Evolutionary conservation across 2,113 vertebrate species (phyloP).

Genomic region (Hemicordylus capensis): DNA sequence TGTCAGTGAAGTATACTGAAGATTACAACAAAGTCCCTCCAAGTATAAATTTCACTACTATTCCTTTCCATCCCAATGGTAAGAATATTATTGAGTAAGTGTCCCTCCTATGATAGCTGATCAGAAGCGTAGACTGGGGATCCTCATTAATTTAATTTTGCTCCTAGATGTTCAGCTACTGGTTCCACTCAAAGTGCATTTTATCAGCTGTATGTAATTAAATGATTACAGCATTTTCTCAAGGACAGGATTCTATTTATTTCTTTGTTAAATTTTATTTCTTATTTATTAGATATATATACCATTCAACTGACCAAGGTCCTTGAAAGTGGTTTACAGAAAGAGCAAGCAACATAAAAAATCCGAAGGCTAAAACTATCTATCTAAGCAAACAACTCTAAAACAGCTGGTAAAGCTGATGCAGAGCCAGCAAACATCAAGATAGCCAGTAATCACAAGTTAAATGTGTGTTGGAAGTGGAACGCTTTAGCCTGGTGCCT

Average conservation of each 20-base stretch:
- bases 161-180: neutral
- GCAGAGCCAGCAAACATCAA: too few species aligned
- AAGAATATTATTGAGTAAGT: slow-evolving; percentile 30
- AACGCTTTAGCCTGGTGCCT: too few species aligned
- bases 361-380: too few species aligned
- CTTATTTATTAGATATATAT: too few species aligned
- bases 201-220: neutral
- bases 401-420: too few species aligned
- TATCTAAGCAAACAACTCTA: too few species aligned
- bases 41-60: slow-evolving; percentile 60
- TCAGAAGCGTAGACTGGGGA: neutral
- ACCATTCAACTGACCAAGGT: too few species aligned
- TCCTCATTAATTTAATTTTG: neutral
- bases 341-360: too few species aligned
- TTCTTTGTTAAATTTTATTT: too few species aligned
- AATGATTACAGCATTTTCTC: neutral
- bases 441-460: too few species aligned
- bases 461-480: too few species aligned
- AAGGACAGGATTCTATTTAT: neutral
- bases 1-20: slow-evolving; percentile 58
- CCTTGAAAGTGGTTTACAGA: too few species aligned
- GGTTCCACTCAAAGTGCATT: neutral
- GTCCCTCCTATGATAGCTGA: neutral
- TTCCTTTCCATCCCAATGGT: slow-evolving; percentile 79
- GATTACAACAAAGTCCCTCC: slow-evolving; percentile 66